These are phyloP conservation scores for Sebastes cheni DNA, from an alignment of 2,797 vertebrate species.

Conservation along the genomic window DNA sequence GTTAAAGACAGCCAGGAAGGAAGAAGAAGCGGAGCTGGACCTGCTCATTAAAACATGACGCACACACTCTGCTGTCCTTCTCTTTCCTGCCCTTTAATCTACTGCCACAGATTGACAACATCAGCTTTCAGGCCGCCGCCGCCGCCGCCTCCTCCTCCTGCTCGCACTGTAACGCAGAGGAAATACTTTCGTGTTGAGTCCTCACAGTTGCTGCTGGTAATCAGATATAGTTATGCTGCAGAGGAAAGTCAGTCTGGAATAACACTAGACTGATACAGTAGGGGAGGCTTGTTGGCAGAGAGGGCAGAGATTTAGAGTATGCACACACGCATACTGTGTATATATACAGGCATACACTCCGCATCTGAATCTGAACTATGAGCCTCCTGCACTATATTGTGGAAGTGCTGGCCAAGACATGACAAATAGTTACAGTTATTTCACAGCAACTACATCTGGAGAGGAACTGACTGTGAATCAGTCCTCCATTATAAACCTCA, in stretches of 20 bases:
- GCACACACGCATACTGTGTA: neutral
- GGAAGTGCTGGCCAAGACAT: neutral
- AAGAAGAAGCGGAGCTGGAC: neutral
- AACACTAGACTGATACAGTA: conserved; percentile 19
- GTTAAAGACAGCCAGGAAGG: conserved; percentile 1
- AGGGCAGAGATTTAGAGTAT: neutral
- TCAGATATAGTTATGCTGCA: conserved; percentile 25
- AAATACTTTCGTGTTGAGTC: conserved; percentile 21
- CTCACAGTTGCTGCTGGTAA: conserved; percentile 1
- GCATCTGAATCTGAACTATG: conserved; percentile 17
- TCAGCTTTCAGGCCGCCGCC: neutral
- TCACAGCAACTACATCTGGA: neutral
- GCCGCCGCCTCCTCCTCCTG: conserved; percentile 5
- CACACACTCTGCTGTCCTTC: neutral
- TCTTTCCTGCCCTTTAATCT: conserved; percentile 31
- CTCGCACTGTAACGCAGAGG: neutral
- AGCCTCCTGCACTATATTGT: neutral
- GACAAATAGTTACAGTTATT: conserved; percentile 4
- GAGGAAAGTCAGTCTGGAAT: conserved; percentile 23
- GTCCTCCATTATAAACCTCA: neutral
- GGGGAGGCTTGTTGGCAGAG: conserved; percentile 6
- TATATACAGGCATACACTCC: neutral
- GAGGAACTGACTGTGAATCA: neutral
- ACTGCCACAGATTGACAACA: conserved; percentile 33
- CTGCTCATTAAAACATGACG: conserved; percentile 50